These are phyloP conservation scores for Mormyrus proboscirostris DNA, from an alignment of 2,797 vertebrate species.

Conservation along the genomic window DNA sequence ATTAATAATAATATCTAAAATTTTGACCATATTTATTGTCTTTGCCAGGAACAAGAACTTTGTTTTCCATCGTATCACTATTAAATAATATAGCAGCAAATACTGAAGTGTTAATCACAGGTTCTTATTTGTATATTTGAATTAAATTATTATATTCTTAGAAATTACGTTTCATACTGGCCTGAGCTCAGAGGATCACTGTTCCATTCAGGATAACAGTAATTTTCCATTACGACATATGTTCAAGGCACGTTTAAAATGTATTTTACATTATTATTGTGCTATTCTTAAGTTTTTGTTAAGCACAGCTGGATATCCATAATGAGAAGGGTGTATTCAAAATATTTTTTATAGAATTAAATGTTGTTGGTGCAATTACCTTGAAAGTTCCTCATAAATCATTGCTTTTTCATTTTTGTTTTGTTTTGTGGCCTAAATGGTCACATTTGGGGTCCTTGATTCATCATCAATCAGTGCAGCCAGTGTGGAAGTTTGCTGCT, in stretches of 20 bases:
- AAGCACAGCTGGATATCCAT: neutral
- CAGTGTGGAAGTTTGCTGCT: neutral
- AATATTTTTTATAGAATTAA: neutral
- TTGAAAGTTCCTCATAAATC: neutral
- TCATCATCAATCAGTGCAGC: neutral
- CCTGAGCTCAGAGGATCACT: neutral
- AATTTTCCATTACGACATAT: neutral
- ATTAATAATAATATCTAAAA: neutral
- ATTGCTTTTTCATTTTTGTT: neutral
- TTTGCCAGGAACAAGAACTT: neutral
- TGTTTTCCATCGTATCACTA: neutral
- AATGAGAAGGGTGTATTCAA: neutral
- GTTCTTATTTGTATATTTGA: neutral
- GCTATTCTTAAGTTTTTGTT: neutral
- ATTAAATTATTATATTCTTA: neutral
- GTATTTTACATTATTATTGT: neutral
- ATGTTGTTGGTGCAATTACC: neutral
- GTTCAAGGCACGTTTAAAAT: neutral
- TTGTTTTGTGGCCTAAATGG: neutral
- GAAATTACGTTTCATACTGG: neutral
- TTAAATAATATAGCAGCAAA: neutral
- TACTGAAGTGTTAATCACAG: neutral
- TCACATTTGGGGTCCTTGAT: neutral
- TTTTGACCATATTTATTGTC: neutral
- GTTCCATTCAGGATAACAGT: neutral